Evolutionary conservation across 1,140 invertebrate genomes (phyloP).

Genomic region (Andrena cerasifolii): DNA sequence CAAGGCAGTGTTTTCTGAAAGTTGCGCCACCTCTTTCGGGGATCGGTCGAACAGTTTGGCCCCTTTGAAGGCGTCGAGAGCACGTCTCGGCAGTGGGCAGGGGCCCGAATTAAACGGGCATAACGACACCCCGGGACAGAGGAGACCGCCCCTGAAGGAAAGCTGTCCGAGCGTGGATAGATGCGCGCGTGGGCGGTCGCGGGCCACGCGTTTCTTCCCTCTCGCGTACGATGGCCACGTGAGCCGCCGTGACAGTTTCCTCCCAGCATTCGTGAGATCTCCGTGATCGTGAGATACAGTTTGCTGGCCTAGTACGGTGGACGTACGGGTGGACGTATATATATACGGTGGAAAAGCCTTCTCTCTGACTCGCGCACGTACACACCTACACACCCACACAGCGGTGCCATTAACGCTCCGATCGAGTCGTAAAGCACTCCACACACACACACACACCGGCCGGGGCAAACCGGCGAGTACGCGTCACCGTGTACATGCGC

Average conservation of each 20-base stretch:
- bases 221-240: slow-evolving; percentile 7
- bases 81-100: background rate
- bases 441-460: slow-evolving; percentile 47
- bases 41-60: too few species aligned
- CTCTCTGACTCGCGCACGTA: slow-evolving; percentile 19
- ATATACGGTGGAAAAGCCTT: slow-evolving; percentile 31
- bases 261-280: slow-evolving; percentile 36
- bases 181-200: too few species aligned
- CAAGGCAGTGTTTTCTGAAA: too few species aligned
- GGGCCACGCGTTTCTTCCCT: background rate
- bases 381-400: slow-evolving; percentile 15
- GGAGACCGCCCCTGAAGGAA: too few species aligned
- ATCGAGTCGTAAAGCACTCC: slow-evolving; percentile 57
- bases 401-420: slow-evolving; percentile 50
- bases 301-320: slow-evolving; percentile 44
- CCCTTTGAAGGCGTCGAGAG: background rate
- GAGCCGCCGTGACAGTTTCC: background rate
- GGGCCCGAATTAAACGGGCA: slow-evolving; percentile 3
- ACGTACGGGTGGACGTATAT: background rate
- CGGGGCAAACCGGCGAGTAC: slow-evolving; percentile 6
- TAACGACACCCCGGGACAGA: slow-evolving; percentile 9
- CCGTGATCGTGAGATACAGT: slow-evolving; percentile 38
- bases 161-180: too few species aligned
- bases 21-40: too few species aligned
- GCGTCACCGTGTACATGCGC: too few species aligned